phyloP scores from a whole-genome alignment of 2,113 vertebrate species.

The Ellobius talpinus region DNA sequence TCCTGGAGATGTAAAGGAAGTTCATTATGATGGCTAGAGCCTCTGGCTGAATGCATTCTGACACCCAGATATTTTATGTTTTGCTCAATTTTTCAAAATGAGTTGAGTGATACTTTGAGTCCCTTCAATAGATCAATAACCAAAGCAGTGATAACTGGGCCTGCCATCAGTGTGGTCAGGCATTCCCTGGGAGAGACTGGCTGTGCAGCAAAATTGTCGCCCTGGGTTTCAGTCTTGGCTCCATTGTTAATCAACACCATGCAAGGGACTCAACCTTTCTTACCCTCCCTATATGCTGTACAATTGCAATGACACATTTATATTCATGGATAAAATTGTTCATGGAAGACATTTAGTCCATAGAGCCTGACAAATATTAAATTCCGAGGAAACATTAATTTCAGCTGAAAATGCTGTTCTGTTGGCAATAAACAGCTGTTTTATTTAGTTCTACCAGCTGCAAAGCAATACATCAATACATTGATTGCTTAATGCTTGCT shows the following conservation, averaged over 20 bases:
- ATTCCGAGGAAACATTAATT: conserved; percentile 19
- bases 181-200: accelerated
- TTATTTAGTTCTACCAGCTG: not conserved
- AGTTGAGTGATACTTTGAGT: not conserved
- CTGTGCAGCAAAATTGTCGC: not conserved
- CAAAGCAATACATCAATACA: not conserved
- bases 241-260: not conserved
- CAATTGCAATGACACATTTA: not conserved
- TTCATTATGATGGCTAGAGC: not conserved
- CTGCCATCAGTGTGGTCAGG: not conserved
- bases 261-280: not conserved
- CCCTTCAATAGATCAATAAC: not conserved
- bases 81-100: not conserved
- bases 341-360: not conserved
- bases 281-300: not conserved
- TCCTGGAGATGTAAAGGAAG: not conserved
- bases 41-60: not conserved
- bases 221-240: not conserved
- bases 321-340: not conserved
- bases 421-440: not conserved
- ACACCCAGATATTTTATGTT: not conserved
- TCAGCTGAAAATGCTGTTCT: conserved; percentile 41
- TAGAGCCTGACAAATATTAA: conserved; percentile 15
- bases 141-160: not conserved
- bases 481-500: conserved; percentile 28